Conservation (phyloP, 2,113 vertebrate genomes). For the Xenopus borealis region DNA sequence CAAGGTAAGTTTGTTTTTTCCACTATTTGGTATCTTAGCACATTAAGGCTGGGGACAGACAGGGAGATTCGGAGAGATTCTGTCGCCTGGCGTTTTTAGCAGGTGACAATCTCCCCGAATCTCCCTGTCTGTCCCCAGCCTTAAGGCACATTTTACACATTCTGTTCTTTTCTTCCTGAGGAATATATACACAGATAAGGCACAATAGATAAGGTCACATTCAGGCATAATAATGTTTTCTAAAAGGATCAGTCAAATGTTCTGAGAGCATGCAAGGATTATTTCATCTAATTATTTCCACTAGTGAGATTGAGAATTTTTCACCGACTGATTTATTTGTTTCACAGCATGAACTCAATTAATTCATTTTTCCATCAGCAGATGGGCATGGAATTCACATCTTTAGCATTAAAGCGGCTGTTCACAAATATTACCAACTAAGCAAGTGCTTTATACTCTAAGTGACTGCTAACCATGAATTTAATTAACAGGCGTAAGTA, state of each 20-base stretch:
- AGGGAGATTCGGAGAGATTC: no score
- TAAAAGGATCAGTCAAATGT: constrained; percentile 7
- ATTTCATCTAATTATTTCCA: constrained; percentile 35
- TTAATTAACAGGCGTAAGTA: constrained; percentile 34
- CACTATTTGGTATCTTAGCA: no score
- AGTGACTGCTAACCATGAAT: constrained; percentile 28
- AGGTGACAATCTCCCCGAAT: no score
- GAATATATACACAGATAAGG: not conserved
- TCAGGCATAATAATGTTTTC: not conserved
- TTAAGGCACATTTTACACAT: no score
- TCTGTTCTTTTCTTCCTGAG: no score
- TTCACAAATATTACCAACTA: constrained; percentile 20
- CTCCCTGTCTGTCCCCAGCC: no score
- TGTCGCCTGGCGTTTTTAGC: no score
- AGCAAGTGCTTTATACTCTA: constrained; percentile 24
- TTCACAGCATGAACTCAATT: constrained; percentile 31
- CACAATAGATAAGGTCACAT: not conserved
- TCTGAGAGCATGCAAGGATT: constrained; percentile 11
- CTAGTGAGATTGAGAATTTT: constrained; percentile 28
- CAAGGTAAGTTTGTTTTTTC: no score
- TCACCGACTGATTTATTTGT: constrained; percentile 33
- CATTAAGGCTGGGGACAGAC: no score
- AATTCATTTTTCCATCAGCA: constrained; percentile 39
- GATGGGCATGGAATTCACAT: constrained; percentile 30
- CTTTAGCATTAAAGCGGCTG: constrained; percentile 24